phyloP scores from a whole-genome alignment of 2,797 vertebrate genomes.

The Cryptoprocta ferox region DNA sequence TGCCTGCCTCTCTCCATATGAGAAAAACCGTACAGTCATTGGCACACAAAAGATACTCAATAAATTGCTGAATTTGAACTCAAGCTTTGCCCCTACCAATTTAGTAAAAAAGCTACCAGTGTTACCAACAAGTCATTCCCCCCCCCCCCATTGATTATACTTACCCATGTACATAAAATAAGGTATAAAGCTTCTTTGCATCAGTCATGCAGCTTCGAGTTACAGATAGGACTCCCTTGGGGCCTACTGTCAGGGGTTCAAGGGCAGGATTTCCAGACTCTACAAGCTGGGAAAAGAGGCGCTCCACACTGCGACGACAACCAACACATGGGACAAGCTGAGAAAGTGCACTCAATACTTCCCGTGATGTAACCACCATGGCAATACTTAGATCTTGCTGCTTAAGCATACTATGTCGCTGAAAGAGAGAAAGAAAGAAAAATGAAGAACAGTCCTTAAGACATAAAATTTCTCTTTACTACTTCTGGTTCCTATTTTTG shows the following conservation, averaged over 20 bases:
- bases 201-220: conserved; percentile 94
- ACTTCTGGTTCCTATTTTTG: conserved; percentile 6
- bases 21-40: neutral
- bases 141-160: conserved; percentile 72
- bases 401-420: conserved; percentile 95
- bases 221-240: conserved; percentile 94
- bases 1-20: neutral
- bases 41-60: conserved; percentile 7
- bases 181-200: conserved; percentile 94
- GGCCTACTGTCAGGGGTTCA: conserved; percentile 95
- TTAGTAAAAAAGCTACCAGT: neutral
- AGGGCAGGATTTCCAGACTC: conserved; percentile 96
- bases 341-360: conserved; percentile 93
- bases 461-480: conserved; percentile 30
- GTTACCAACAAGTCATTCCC: neutral
- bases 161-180: conserved; percentile 98
- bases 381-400: conserved; percentile 94
- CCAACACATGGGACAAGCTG: conserved; percentile 98
- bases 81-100: conserved; percentile 13
- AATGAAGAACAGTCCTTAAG: conserved; percentile 21
- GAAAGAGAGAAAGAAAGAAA: conserved; percentile 48
- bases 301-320: conserved; percentile 97
- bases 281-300: conserved; percentile 96
- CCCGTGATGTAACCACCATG: conserved; percentile 95
- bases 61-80: neutral